Evolutionary conservation across 2,113 vertebrate genomes (phyloP), one percentile per base, ranked within the genome.

Genomic region (Nannospalax galili): DNA sequence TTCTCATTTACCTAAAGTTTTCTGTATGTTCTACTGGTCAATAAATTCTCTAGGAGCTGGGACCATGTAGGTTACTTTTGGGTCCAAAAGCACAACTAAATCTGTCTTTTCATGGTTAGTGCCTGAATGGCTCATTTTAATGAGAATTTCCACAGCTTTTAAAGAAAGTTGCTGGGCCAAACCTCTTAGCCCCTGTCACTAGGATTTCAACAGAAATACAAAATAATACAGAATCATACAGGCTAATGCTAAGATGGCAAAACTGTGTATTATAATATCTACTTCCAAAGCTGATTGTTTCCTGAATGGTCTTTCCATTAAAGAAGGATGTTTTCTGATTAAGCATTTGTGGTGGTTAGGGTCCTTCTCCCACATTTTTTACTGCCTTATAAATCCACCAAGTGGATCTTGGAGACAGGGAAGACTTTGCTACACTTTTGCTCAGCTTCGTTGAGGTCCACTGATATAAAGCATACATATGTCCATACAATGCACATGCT

Each of bases 141-240:
- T 32, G 17, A 5, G 16, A 28, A 28, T 82, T 8, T 62, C 40
- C 45, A 56, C 40, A 95, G 48, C n/a, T 90, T 87, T 64, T 42
- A 90, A 84, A 42, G 22, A 65, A 84, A 81, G 20, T 65, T 75
- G 22, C 62, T 28, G 30, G 64, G 58, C 58, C 7, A 28, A 10
- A 70, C 89, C 1, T 5, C 26, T 52, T 64, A 62, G 24, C 16
- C 48, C 17, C 35, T 88, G 52, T 3, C 7, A 48, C 58, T 72
- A 12, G 67, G 5, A 1, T 11, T 90, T 80, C 79, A 22, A 35
- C 17, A 77, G 79, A 88, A 93, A 81, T 72, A 45, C 48, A 52
- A 82, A 87, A 48, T 84, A 93, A 81, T 72, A 45, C 48, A 52
- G 78, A 87, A 48, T 84, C 42, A 84, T 73, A 69, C 65, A 56